These are phyloP conservation scores for Tribolium freemani DNA, from an alignment of 2,888 invertebrate species.

Conservation along the genomic window DNA sequence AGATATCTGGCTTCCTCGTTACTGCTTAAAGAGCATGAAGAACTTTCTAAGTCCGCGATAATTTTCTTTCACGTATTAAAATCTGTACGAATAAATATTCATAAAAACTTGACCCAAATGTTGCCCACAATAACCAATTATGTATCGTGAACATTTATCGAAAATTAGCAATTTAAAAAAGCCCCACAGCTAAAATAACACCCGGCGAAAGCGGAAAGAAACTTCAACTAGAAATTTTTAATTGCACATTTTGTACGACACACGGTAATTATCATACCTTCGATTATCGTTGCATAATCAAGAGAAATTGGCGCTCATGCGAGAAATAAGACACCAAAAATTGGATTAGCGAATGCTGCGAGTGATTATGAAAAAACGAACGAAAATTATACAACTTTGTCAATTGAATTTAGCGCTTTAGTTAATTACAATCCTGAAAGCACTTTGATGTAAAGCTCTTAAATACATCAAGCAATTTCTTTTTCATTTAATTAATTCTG, in stretches of 20 bases:
- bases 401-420: slow-evolving; percentile 29
- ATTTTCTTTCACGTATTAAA: slow-evolving; percentile 30
- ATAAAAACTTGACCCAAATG: slow-evolving; percentile 30
- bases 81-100: slow-evolving; percentile 12
- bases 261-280: not conserved
- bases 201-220: slow-evolving; percentile 21
- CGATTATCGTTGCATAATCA: slow-evolving; percentile 3
- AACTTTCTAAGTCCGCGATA: slow-evolving; percentile 37
- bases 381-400: slow-evolving; percentile 11
- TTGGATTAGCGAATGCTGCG: not conserved
- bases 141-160: slow-evolving; percentile 17
- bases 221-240: slow-evolving; percentile 20
- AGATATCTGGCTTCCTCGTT: slow-evolving; percentile 47
- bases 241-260: slow-evolving; percentile 9
- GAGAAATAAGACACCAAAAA: not conserved
- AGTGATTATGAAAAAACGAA: slow-evolving; percentile 10
- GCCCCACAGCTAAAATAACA: not conserved
- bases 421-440: slow-evolving; percentile 33
- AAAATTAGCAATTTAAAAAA: slow-evolving; percentile 25
- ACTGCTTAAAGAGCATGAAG: slow-evolving; percentile 40
- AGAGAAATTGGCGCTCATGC: not conserved
- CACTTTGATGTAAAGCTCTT: slow-evolving; percentile 33
- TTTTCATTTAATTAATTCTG: slow-evolving; percentile 23
- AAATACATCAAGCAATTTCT: slow-evolving; percentile 31
- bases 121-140: slow-evolving; percentile 20